These are phyloP conservation scores for Trichoplusia ni DNA, from an alignment of 1,140 invertebrate species.

Conservation along the genomic window DNA sequence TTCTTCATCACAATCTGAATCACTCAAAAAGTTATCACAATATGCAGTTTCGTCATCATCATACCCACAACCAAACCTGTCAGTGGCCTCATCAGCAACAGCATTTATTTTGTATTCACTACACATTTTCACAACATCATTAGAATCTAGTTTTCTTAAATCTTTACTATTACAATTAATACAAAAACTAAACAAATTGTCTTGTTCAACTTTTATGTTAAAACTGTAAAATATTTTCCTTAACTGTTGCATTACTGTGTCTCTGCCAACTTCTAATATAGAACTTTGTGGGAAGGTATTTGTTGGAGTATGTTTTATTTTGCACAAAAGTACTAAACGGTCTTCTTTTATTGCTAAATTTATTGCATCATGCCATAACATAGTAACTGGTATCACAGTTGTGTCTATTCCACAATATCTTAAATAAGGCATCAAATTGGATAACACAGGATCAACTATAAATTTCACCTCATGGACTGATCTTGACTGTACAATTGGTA, in stretches of 20 bases:
- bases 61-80: slow-evolving; percentile 39
- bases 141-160: slow-evolving; percentile 46
- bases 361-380: slow-evolving; percentile 70
- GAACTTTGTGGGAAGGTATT: slow-evolving; percentile 59
- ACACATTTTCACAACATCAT: slow-evolving; percentile 48
- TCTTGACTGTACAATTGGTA: slow-evolving; percentile 44
- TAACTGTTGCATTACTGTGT: slow-evolving; percentile 56
- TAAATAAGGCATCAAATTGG: slow-evolving; percentile 57
- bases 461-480: slow-evolving; percentile 58
- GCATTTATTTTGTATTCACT: slow-evolving; percentile 18
- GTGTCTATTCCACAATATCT: slow-evolving; percentile 72
- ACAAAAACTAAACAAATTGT: slow-evolving; percentile 60
- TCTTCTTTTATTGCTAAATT: slow-evolving; percentile 66
- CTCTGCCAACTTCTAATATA: slow-evolving; percentile 63
- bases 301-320: slow-evolving; percentile 61
- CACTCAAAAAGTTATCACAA: slow-evolving; percentile 67
- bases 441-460: slow-evolving; percentile 57
- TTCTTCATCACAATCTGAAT: slow-evolving; percentile 69
- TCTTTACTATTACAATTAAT: slow-evolving; percentile 64
- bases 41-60: slow-evolving; percentile 55
- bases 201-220: slow-evolving; percentile 55
- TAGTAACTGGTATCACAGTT: slow-evolving; percentile 44
- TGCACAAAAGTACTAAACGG: slow-evolving; percentile 57
- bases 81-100: neutral
- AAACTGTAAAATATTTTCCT: slow-evolving; percentile 58